These are phyloP conservation scores for Tretioscincus oriximinensis DNA, from an alignment of 2,113 vertebrate species.

Conservation along the genomic window DNA sequence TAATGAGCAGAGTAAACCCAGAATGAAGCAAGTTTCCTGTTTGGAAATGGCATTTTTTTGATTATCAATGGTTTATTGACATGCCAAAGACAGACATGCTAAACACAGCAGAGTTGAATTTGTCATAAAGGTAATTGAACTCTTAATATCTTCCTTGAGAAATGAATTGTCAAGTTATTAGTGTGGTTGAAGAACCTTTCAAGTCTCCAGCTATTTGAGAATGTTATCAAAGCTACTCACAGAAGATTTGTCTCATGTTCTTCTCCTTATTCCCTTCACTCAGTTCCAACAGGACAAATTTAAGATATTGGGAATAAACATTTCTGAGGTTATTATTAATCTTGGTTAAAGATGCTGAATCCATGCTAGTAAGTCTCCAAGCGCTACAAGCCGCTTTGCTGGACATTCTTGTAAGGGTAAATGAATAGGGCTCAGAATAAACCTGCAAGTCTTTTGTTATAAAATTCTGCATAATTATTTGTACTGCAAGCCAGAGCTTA, in stretches of 20 bases:
- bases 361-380: not conserved
- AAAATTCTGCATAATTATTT: not conserved
- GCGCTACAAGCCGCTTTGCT: too few species aligned
- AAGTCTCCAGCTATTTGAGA: not conserved
- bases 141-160: not conserved
- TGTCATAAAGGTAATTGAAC: not conserved
- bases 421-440: not conserved
- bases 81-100: slow-evolving; percentile 40
- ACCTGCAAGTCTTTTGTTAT: not conserved
- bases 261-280: too few species aligned
- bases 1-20: slow-evolving; percentile 65
- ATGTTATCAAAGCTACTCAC: not conserved
- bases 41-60: slow-evolving; percentile 55
- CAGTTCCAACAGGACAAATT: not conserved
- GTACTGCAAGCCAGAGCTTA: not conserved
- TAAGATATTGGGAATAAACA: not conserved
- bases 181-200: slow-evolving; percentile 12
- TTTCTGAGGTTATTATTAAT: not conserved
- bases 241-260: not conserved
- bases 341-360: not conserved
- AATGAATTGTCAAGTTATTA: slow-evolving; percentile 7
- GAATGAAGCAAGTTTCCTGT: slow-evolving; percentile 43
- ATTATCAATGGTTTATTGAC: slow-evolving; percentile 52
- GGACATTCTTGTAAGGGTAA: too few species aligned
- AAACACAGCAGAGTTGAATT: slow-evolving; percentile 35